phyloP scores from a whole-genome alignment of 2,797 vertebrate species.

The Scarus forsteni region DNA sequence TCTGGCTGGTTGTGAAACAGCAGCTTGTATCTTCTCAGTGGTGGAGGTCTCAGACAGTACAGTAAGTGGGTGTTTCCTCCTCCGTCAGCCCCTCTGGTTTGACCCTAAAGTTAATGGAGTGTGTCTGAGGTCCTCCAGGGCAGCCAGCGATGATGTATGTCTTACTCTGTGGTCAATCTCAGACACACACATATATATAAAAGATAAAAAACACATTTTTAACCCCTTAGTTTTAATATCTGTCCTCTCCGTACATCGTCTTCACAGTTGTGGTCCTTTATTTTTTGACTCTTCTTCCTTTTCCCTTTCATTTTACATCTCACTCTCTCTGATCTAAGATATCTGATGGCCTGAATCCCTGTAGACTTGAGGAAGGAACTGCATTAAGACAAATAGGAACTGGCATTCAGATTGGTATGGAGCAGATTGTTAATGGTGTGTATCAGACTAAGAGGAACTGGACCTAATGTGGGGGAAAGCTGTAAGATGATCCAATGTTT shows the following conservation, averaged over 20 bases:
- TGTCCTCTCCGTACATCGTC: background rate
- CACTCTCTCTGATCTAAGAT: background rate
- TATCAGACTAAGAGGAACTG: background rate
- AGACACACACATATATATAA: constrained; percentile 16
- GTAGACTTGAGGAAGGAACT: constrained; percentile 1
- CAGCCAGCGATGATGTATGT: constrained; percentile 38
- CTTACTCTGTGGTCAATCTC: constrained; percentile 23
- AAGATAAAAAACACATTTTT: too few relatives aligned
- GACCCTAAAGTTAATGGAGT: constrained; percentile 63
- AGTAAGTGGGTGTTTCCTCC: constrained; percentile 42
- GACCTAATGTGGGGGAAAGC: background rate
- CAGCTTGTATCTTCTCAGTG: background rate
- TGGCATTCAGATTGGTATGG: constrained; percentile 19
- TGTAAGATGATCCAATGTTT: background rate
- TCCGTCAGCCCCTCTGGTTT: constrained; percentile 38
- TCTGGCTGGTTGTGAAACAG: constrained; percentile 1
- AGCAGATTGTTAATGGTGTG: constrained; percentile 26
- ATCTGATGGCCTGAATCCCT: background rate
- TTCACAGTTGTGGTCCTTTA: background rate
- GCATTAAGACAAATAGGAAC: constrained; percentile 41
- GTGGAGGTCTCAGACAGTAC: constrained; percentile 8
- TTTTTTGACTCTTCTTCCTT: background rate
- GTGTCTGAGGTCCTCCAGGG: constrained; percentile 62
- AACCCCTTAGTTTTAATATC: background rate
- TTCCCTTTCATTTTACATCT: background rate